Base-by-base conservation (phyloP, 2,797 vertebrate genomes). In the Fringilla coelebs region DNA sequence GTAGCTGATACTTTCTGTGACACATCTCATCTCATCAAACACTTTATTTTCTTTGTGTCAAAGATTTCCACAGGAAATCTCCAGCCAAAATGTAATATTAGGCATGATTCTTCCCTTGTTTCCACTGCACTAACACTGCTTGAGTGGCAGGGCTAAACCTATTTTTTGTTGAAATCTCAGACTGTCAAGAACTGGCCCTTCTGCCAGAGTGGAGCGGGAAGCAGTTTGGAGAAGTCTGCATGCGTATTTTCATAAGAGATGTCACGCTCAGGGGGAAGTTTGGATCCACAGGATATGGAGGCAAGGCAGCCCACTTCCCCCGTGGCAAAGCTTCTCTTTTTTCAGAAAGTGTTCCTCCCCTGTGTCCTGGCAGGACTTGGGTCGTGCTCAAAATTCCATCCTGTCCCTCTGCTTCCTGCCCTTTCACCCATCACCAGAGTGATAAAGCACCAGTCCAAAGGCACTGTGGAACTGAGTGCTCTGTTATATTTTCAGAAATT, bases 391-490 rank as follows among this genome's bases (percentile, higher is more conserved):
- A 88, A 95, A 96, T 96, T 95, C 95, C 96, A 96, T 96, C 86
- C 94, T 93, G 90, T 95, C 90, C 62, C 91, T 96, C 96, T 97
- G 96, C 96, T 97, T 97, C 96, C 96, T 97, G 97, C 94, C 96
- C 96, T 97, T 96, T 97, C 95, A 96, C 94, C 96, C 89, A 75
- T 91, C 91, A 89, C 57, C 66, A 91, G 72, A 83, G 52, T 45
- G 88, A 93, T 95, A 96, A 95, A 96, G 93, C 54, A 62, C 68
- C 36, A 29, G 0, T 80, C 61, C 0, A 0, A 82, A 82, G 72
- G 57, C 21, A 1, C 20, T 82, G 68, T 2, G 2, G 80, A 94
- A 74, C 54, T 18, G 32, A 38, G 65, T 85, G 45, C 67, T 52
- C 26, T 66, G 25, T 61, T 90, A 8, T 46, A 65, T 29, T 96